Conservation (phyloP, 1,140 invertebrate species). For the Conus betulinus region DNA sequence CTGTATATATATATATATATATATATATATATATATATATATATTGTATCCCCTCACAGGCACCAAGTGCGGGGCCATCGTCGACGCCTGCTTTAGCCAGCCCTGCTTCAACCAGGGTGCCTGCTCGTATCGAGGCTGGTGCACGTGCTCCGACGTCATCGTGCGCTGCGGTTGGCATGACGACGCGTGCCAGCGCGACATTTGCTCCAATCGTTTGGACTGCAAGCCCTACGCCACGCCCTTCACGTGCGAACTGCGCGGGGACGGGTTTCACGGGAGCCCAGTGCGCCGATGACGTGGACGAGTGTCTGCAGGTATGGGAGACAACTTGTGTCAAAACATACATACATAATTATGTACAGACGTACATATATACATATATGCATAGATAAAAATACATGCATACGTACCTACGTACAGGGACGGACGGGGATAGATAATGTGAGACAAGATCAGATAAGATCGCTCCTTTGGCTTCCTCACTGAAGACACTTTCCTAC, state of each 20-base stretch:
- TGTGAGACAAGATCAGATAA: no score
- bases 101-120: slow-evolving; percentile 54
- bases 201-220: slow-evolving; percentile 44
- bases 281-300: slow-evolving; percentile 54
- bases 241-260: slow-evolving; percentile 83
- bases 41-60: slow-evolving; percentile 76
- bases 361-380: no score
- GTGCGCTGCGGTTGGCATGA: slow-evolving; percentile 55
- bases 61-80: slow-evolving; percentile 70
- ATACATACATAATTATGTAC: no score
- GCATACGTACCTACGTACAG: no score
- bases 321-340: no score
- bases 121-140: slow-evolving; percentile 55
- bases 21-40: no score
- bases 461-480: no score
- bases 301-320: slow-evolving; percentile 53
- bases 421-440: no score
- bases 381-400: no score
- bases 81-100: slow-evolving; percentile 49
- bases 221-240: slow-evolving; percentile 41
- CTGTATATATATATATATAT: no score
- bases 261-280: slow-evolving; percentile 54
- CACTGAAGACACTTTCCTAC: no score
- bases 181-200: slow-evolving; percentile 51
- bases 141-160: slow-evolving; percentile 53